These are phyloP conservation scores for Xestobium rufovillosum DNA, from an alignment of 2,888 invertebrate species.

Conservation along the genomic window DNA sequence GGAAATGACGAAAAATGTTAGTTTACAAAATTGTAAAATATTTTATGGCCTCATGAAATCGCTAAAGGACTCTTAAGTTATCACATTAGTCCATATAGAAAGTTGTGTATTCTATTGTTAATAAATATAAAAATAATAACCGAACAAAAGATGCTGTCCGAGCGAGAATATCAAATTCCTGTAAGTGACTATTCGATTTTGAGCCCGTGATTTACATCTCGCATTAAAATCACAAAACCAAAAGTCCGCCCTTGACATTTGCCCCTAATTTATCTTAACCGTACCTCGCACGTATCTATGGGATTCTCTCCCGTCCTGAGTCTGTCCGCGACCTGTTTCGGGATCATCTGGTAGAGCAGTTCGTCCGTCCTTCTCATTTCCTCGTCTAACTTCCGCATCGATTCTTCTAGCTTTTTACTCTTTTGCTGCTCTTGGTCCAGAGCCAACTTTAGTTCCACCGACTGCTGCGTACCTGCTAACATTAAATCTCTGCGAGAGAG, in stretches of 20 bases:
- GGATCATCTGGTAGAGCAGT: slow-evolving; percentile 97
- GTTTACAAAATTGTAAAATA: background rate
- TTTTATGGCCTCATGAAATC: background rate
- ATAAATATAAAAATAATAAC: too few relatives aligned
- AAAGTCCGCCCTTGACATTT: too few relatives aligned
- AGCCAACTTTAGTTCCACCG: slow-evolving; percentile 90
- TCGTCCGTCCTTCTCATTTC: slow-evolving; percentile 96
- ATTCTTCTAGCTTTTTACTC: slow-evolving; percentile 91
- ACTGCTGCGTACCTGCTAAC: slow-evolving; percentile 94
- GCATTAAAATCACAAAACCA: too few relatives aligned
- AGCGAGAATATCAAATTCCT: too few relatives aligned
- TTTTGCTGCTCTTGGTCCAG: slow-evolving; percentile 95
- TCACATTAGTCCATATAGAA: too few relatives aligned
- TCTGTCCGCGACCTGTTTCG: slow-evolving; percentile 92
- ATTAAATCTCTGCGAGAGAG: slow-evolving; percentile 69
- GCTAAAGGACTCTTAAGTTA: background rate
- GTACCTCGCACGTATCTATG: slow-evolving; percentile 93
- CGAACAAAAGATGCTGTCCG: too few relatives aligned
- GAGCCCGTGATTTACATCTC: too few relatives aligned
- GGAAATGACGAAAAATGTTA: too few relatives aligned
- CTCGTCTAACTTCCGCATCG: slow-evolving; percentile 90
- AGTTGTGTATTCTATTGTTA: too few relatives aligned
- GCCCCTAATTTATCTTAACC: too few relatives aligned
- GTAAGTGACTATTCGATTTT: too few relatives aligned
- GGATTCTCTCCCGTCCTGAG: slow-evolving; percentile 91